Percentiles rank a stretch among this genome's conserved stretches.
Evolutionary conservation across 2,888 invertebrate genomes (phyloP).

Genomic region (Ophraella communa): DNA sequence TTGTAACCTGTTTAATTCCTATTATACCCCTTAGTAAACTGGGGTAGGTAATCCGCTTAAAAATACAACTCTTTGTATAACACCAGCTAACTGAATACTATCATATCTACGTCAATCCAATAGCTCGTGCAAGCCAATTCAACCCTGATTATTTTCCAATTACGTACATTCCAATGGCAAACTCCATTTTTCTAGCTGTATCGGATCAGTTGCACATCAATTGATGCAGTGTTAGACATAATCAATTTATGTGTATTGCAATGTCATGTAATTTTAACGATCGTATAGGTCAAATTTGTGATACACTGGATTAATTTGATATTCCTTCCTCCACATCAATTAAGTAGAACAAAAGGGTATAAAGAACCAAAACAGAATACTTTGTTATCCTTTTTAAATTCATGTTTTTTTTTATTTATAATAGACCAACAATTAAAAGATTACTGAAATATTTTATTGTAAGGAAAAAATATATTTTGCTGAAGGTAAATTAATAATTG

Average conservation of each 20-base stretch:
- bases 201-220: constrained; percentile 6
- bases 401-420: too few species aligned
- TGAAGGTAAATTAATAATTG: too few species aligned
- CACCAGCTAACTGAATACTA: not conserved
- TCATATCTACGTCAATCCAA: not conserved
- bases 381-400: too few species aligned
- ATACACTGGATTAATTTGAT: not conserved
- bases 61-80: not conserved
- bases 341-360: not conserved
- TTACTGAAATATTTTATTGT: too few species aligned
- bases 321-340: too few species aligned
- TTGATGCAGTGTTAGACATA: not conserved
- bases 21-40: not conserved
- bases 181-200: constrained; percentile 1
- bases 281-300: not conserved
- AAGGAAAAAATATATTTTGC: too few species aligned
- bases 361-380: too few species aligned
- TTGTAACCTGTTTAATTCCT: not conserved
- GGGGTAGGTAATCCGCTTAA: not conserved
- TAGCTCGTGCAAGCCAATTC: not conserved
- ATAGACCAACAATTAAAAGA: too few species aligned
- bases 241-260: constrained; percentile 14
- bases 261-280: constrained; percentile 11
- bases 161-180: not conserved
- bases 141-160: not conserved